Conservation (phyloP, 2,888 invertebrate genomes). For the Acrobasis repandana region DNA sequence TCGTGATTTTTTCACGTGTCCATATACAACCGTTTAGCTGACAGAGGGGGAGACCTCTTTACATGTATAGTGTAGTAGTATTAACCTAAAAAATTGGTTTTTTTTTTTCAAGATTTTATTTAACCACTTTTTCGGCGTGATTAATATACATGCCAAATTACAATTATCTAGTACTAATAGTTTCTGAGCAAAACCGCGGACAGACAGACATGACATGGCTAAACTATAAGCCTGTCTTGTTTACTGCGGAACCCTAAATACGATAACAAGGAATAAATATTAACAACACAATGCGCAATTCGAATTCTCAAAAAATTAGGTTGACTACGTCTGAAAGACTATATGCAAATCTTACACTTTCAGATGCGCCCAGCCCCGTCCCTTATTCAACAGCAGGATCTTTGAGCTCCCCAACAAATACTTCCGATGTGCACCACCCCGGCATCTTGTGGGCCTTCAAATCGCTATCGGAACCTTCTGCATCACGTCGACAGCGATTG, state of each 20-base stretch:
- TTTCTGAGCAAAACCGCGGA: too few species aligned
- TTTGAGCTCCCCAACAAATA: conserved; percentile 68
- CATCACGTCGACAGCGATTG: conserved; percentile 47
- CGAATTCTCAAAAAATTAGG: neutral
- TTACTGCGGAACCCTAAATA: neutral
- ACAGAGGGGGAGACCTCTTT: too few species aligned
- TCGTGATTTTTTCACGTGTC: too few species aligned
- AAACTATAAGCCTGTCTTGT: too few species aligned
- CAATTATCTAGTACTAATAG: too few species aligned
- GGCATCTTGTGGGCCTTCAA: conserved; percentile 43
- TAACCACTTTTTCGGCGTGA: too few species aligned
- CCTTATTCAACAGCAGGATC: conserved; percentile 66
- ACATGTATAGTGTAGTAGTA: too few species aligned
- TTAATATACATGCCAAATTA: too few species aligned
- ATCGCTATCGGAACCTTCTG: conserved; percentile 51
- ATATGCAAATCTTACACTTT: conserved; percentile 31
- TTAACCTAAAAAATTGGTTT: too few species aligned
- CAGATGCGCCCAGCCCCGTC: conserved; percentile 76
- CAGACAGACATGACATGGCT: too few species aligned
- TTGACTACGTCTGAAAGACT: neutral
- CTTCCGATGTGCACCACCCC: conserved; percentile 57
- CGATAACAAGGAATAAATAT: neutral
- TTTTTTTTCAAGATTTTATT: too few species aligned
- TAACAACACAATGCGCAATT: neutral
- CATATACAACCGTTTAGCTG: too few species aligned